A percentile compares a stretch with the other conserved stretches of the same genome.
phyloP scores from a whole-genome alignment of 2,113 vertebrate species.

The Orycteropus afer region DNA sequence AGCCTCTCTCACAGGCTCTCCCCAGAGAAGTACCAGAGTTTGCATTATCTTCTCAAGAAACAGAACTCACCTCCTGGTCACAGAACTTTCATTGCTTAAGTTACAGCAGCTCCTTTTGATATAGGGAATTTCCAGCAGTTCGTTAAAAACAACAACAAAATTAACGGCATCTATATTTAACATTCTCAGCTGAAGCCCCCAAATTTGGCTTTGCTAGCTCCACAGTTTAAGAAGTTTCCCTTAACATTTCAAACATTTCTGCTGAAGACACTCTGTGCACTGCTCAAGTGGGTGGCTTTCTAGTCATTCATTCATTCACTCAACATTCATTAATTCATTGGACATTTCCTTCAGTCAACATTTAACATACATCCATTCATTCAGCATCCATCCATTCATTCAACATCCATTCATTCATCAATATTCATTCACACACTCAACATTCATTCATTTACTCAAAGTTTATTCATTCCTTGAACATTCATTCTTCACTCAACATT shows the following conservation, averaged over 20 bases:
- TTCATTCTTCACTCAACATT: not conserved
- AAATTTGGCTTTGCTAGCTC: not conserved
- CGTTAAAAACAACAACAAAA: not conserved
- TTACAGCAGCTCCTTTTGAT: not conserved
- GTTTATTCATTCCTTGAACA: not conserved
- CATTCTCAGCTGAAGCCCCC: not conserved
- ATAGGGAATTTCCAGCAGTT: slow-evolving; percentile 40
- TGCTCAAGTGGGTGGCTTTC: not conserved
- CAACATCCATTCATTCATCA: not conserved
- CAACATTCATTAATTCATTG: not conserved
- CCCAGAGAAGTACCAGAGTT: not conserved
- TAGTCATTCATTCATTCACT: too few species aligned
- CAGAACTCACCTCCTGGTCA: not conserved
- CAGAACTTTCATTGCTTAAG: not conserved
- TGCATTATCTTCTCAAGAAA: not conserved
- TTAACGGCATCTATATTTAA: slow-evolving; percentile 18
- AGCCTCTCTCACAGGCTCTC: not conserved
- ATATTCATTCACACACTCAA: not conserved
- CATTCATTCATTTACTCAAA: not conserved
- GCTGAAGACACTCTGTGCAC: rapidly evolving
- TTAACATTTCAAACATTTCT: not conserved
- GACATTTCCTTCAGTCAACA: not conserved
- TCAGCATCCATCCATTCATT: not conserved
- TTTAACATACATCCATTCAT: not conserved
- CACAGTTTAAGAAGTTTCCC: not conserved